Conservation (phyloP, 2,797 vertebrate genomes). For the Eremophila alpestris region DNA sequence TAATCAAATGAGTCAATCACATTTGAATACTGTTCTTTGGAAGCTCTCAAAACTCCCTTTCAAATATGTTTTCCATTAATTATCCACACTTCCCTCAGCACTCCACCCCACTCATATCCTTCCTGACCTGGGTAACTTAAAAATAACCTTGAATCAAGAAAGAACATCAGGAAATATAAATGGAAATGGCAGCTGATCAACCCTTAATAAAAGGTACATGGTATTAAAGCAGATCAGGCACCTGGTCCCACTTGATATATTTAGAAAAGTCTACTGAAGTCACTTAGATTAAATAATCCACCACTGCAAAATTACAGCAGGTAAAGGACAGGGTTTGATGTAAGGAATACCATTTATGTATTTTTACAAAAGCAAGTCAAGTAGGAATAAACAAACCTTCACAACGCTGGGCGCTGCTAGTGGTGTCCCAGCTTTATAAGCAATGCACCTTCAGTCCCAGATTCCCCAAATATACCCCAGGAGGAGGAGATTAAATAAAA, state of each 20-base stretch:
- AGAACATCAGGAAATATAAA: constrained; percentile 63
- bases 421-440: neutral
- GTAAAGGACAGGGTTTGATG: neutral
- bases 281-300: constrained; percentile 17
- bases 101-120: constrained; percentile 74
- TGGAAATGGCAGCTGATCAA: constrained; percentile 45
- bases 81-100: constrained; percentile 36
- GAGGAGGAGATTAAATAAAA: neutral
- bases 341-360: neutral
- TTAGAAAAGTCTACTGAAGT: constrained; percentile 35
- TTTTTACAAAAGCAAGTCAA: neutral
- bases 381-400: neutral
- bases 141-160: constrained; percentile 66
- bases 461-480: neutral
- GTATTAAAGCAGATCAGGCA: constrained; percentile 13
- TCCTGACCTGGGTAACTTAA: constrained; percentile 70
- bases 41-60: constrained; percentile 10
- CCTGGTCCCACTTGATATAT: constrained; percentile 17
- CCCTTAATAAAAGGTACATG: neutral
- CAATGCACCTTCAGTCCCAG: neutral
- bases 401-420: neutral
- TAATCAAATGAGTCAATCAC: neutral
- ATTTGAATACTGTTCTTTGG: neutral
- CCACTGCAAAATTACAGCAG: neutral
- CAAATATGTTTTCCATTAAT: constrained; percentile 55